Percentiles rank a stretch among this genome's conserved stretches.
These are phyloP conservation scores for Labeo catla DNA, from an alignment of 2,113 vertebrate genomes.

Conservation along the genomic window DNA sequence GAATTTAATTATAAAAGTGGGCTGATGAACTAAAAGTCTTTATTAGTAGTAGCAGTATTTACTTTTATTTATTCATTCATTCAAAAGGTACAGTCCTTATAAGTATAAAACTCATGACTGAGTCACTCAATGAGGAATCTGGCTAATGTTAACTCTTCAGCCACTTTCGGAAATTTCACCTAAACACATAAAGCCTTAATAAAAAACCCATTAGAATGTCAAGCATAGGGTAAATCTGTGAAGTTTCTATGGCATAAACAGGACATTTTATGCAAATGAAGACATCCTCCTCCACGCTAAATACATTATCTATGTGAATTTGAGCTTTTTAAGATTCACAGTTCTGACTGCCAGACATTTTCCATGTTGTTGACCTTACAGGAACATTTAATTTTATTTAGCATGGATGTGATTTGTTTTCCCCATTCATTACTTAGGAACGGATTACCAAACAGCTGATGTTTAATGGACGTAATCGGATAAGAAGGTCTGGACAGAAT, in stretches of 20 bases:
- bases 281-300: background rate
- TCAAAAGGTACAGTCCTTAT: background rate
- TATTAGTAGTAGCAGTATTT: background rate
- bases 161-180: background rate
- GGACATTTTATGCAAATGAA: background rate
- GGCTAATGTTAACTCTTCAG: background rate
- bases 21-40: background rate
- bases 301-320: slow-evolving; percentile 52
- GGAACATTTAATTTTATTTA: slow-evolving; percentile 64
- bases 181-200: background rate
- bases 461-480: slow-evolving; percentile 38
- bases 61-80: background rate
- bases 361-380: slow-evolving; percentile 45
- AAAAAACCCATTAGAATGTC: background rate
- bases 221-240: background rate
- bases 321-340: slow-evolving; percentile 69
- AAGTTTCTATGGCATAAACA: background rate
- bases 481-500: slow-evolving; percentile 44
- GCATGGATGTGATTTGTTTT: slow-evolving; percentile 59
- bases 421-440: slow-evolving; percentile 49
- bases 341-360: slow-evolving; percentile 41
- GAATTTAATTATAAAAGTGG: background rate
- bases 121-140: no score
- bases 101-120: background rate
- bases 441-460: slow-evolving; percentile 34